Evolutionary conservation across 2,888 invertebrate genomes (phyloP).

Genomic region (Perizoma affinitatum): DNA sequence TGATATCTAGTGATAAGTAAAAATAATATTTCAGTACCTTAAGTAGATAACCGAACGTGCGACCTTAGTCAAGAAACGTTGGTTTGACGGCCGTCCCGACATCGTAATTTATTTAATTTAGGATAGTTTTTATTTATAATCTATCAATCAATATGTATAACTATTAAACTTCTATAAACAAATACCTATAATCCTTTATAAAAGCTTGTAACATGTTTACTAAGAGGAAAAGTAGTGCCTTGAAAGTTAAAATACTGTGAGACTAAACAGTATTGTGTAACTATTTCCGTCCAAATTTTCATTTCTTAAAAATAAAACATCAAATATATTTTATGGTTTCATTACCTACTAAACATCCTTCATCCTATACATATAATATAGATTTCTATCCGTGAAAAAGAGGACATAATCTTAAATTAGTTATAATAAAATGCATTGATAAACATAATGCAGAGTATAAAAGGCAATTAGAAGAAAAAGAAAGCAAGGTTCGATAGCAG

Average conservation of each 20-base stretch:
- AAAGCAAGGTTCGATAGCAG: no score
- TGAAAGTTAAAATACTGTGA: constrained; percentile 54
- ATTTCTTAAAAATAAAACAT: constrained; percentile 63
- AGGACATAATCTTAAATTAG: no score
- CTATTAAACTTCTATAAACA: constrained; percentile 72
- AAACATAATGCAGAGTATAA: no score
- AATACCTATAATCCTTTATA: constrained; percentile 55
- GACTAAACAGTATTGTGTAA: constrained; percentile 42
- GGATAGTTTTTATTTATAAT: constrained; percentile 76
- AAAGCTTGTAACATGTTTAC: constrained; percentile 67
- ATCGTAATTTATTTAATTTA: constrained; percentile 83
- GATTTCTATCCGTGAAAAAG: no score
- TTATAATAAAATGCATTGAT: no score
- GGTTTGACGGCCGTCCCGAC: constrained; percentile 83
- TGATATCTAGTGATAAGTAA: constrained; percentile 78
- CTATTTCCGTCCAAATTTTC: constrained; percentile 72
- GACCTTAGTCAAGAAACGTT: constrained; percentile 83
- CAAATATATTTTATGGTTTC: constrained; percentile 30
- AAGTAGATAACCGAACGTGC: constrained; percentile 83
- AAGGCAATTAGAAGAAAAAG: no score
- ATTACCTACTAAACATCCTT: constrained; percentile 9
- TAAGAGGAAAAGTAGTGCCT: constrained; percentile 63
- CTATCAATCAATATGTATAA: constrained; percentile 74
- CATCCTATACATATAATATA: no score
- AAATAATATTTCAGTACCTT: constrained; percentile 80